Percentiles rank a stretch among this genome's conserved stretches.
Evolutionary conservation across 2,888 invertebrate species (phyloP).

Genomic region (Dynastes hyllus): DNA sequence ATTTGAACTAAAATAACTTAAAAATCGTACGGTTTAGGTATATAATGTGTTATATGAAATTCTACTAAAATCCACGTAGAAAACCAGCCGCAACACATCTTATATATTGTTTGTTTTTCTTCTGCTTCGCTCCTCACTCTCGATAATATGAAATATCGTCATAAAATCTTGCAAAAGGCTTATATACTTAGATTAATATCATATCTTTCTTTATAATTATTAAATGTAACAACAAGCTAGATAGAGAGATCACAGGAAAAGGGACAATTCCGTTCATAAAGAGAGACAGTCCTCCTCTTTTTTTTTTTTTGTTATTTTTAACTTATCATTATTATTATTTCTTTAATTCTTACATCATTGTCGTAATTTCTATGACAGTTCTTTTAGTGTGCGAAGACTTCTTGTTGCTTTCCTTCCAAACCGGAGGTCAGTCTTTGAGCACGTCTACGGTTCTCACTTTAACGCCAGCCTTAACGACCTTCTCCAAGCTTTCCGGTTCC

Average conservation of each 20-base stretch:
- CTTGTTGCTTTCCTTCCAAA: not conserved
- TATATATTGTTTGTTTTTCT: too few relatives aligned
- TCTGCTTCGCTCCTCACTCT: too few relatives aligned
- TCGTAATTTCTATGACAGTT: not conserved
- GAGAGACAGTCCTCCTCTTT: constrained; percentile 41
- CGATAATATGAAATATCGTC: not conserved
- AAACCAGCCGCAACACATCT: too few relatives aligned
- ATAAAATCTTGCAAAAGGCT: constrained; percentile 21
- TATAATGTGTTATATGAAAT: too few relatives aligned
- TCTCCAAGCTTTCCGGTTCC: constrained; percentile 75
- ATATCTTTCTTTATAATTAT: not conserved
- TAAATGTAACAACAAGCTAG: constrained; percentile 67
- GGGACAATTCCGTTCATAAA: constrained; percentile 57
- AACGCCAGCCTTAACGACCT: constrained; percentile 68
- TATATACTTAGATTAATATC: not conserved
- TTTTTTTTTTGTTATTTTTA: constrained; percentile 47
- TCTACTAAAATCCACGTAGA: too few relatives aligned
- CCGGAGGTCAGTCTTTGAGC: constrained; percentile 58
- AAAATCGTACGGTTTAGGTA: too few relatives aligned
- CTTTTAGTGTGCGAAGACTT: not conserved
- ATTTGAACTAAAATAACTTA: too few relatives aligned
- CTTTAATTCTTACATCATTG: constrained; percentile 24
- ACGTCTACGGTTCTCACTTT: constrained; percentile 68
- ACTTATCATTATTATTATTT: constrained; percentile 33
- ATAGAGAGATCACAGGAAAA: constrained; percentile 68